Base-by-base conservation (phyloP, 2,888 invertebrate species). In the Chrysotoxum bicinctum region DNA sequence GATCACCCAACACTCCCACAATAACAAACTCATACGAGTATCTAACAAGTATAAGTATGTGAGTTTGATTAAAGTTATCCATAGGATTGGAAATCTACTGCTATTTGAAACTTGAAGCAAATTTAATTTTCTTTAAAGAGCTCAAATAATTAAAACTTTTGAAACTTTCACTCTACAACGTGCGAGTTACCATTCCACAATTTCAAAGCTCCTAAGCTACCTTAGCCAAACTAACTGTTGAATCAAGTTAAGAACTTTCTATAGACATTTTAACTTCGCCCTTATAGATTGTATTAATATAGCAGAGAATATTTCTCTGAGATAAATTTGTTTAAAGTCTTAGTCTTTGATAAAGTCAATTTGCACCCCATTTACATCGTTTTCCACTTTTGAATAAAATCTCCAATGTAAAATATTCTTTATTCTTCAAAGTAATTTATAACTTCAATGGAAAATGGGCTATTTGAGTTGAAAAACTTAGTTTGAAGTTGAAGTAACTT, bases 161-260 rank as follows among this genome's bases (percentile, higher is more conserved):
- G 0, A 21, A 52, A 72, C 82, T 82, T 82, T 82, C 82, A 78
- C 82, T 77, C 12, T 40, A 21, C 37, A 50, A 50, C 14, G 50
- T 8, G 12, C 48, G 21, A 50, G 14, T 56, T 32, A 32, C 7
- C 12, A 50, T 26, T 50, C 8, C 12, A 21, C 12, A 26, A 8
- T 23, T 26, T 26, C 7, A 50, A 14, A 6, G 23, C 14, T 21
- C 12, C 48, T 48, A 10, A 21, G 7, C 2, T 3, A 21, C 14
- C 2, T 3, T 1, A 7, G 50, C 50, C 23, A 26, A 26, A 23
- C 14, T 26, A 1, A 1, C 8, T 23, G 23, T 50, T 23, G 7
- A 23, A 23, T 50, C 2, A n/a, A 26, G 3, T 23, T 26, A 23
- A 50, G 50, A 50, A 50, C 50, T 50, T 50, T 50, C 50, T 50